Evolutionary conservation across 2,113 vertebrate species (phyloP), one percentile per base, ranked within the genome.

Genomic region (Heloderma charlesbogerti): DNA sequence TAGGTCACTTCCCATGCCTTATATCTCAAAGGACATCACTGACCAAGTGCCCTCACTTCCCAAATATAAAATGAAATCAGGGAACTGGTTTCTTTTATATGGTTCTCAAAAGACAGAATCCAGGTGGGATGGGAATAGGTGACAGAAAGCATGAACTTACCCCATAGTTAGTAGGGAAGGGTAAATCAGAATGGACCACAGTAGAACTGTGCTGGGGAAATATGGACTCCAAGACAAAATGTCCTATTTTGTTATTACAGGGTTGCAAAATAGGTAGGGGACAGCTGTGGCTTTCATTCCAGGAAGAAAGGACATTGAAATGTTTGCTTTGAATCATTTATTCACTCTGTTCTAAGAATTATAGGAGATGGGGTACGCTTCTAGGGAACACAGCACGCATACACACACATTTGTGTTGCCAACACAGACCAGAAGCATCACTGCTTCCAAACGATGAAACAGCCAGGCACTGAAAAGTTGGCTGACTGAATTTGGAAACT

Each of bases 201-300:
- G 63, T 31, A 69, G 85, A 88, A 86, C 79, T 90, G 86, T 48
- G 29, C 92, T 93, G 66, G 91, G 89, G 82, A 60, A 92, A 90
- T 85, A 91, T 34, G 13, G 86, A 43, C 20, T 22, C 18, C 20
- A 40, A 78, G 48, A 77, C 45, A 54, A 9, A 9, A n/a, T 18
- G 78, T 31, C 16, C 77, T 15, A 54, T 51, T 91, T 93, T 88
- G 67, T 51, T 92, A 7, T 34, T 90, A 77, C 60, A 94, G 29
- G 0, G 54, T 94, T 93, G 87, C 92, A 87, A 92, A 83, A 20
- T 45, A 66, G 69, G 84, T 77, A 94, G 34, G 27, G 60, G 93
- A 89, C 31, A 92, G 15, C 80, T 25, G 9, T 88, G 9, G 6
- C 89, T 92, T 92, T 83, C 63, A 81, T 87, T 93, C 86, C 81